Evolutionary conservation across 2,888 invertebrate species (phyloP).

Genomic region (Hartigia nigra): DNA sequence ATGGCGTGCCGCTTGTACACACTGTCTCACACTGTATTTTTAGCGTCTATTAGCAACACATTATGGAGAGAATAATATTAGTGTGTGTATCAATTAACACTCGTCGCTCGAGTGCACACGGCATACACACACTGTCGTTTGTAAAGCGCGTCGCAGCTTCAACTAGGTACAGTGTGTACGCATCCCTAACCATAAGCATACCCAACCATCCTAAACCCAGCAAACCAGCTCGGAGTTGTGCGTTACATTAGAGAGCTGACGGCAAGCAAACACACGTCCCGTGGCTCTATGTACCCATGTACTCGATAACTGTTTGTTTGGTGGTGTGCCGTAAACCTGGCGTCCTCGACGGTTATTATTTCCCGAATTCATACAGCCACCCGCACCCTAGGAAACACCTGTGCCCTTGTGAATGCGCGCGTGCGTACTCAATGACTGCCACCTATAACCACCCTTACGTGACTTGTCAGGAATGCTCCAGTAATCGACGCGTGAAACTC

Average conservation of each 20-base stretch:
- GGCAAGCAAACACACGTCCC: constrained; percentile 29
- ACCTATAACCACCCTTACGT: neutral
- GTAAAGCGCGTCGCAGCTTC: neutral
- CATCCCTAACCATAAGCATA: constrained; percentile 10
- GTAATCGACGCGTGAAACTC: neutral
- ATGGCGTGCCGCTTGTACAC: neutral
- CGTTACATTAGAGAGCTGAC: constrained; percentile 24
- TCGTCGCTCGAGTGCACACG: constrained; percentile 11
- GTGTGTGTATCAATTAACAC: constrained; percentile 21
- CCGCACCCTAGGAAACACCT: constrained; percentile 28
- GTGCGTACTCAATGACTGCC: neutral
- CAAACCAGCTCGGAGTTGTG: constrained; percentile 4
- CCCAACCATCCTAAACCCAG: neutral
- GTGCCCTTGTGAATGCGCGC: constrained; percentile 10
- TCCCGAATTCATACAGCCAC: constrained; percentile 33
- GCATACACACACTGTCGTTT: neutral
- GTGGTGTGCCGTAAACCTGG: constrained; percentile 32
- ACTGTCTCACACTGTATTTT: constrained; percentile 9
- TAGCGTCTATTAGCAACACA: constrained; percentile 12
- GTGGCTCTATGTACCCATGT: neutral
- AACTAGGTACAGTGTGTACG: constrained; percentile 1
- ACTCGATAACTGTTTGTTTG: constrained; percentile 12
- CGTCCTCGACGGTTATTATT: constrained; percentile 42
- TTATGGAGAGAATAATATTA: constrained; percentile 20
- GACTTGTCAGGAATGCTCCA: neutral